These are phyloP conservation scores for Hydra vulgaris DNA, from an alignment of 30 jellyfish, hydroid and myxozoan species.

Conservation along the genomic window DNA sequence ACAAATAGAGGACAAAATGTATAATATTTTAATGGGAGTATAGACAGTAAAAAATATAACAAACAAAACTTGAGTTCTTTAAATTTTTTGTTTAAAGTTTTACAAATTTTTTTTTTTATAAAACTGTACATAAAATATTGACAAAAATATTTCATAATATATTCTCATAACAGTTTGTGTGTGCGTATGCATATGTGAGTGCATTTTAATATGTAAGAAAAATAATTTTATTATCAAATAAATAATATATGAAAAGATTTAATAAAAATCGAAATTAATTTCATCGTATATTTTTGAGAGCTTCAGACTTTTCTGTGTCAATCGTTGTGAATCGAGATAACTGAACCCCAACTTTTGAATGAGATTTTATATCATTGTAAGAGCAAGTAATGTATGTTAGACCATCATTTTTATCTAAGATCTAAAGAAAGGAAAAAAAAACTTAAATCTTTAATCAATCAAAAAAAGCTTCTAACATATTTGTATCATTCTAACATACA, in stretches of 20 bases:
- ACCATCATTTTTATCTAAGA: neutral
- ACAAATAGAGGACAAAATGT: too few relatives aligned
- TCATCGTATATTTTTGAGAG: constrained; percentile 27
- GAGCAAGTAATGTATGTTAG: neutral
- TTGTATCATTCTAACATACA: too few relatives aligned
- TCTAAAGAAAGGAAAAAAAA: neutral
- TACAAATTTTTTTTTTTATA: too few relatives aligned
- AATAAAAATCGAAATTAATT: neutral
- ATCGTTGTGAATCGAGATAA: constrained; percentile 15
- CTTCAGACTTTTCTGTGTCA: constrained; percentile 31
- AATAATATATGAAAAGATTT: neutral
- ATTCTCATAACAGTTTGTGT: too few relatives aligned
- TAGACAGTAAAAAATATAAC: too few relatives aligned
- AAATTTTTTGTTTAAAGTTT: too few relatives aligned
- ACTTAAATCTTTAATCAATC: neutral
- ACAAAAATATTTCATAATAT: too few relatives aligned
- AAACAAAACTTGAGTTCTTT: too few relatives aligned
- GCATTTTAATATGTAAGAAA: neutral
- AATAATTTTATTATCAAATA: neutral
- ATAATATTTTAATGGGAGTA: too few relatives aligned
- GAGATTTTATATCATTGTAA: neutral
- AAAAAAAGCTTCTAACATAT: too few relatives aligned
- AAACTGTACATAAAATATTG: too few relatives aligned
- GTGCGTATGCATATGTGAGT: too few relatives aligned
- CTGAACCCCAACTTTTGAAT: neutral